Percentiles rank a stretch among this genome's conserved stretches.
Evolutionary conservation across 2,888 invertebrate genomes (phyloP).

Genomic region (Meteorus cinctellus): DNA sequence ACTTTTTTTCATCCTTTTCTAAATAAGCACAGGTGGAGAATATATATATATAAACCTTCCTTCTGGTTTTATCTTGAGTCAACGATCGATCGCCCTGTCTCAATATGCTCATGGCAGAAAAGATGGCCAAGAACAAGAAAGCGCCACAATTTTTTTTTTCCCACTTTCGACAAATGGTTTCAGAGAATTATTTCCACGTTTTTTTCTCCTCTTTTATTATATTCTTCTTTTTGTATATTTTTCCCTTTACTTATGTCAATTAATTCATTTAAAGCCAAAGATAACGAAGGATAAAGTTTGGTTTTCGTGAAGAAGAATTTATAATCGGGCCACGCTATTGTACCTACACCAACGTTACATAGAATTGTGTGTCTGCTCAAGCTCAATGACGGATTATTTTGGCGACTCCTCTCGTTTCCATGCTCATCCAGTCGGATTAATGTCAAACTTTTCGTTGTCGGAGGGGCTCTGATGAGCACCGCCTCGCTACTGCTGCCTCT

Average conservation of each 20-base stretch:
- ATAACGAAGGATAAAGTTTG: conserved; percentile 16
- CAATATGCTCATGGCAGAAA: conserved; percentile 41
- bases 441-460: conserved; percentile 55
- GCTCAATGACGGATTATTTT: conserved; percentile 15
- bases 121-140: conserved; percentile 44
- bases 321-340: neutral
- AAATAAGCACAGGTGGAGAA: neutral
- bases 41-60: conserved; percentile 43
- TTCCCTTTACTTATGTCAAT: neutral
- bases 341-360: neutral
- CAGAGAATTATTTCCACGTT: neutral
- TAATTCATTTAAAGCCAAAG: conserved; percentile 4
- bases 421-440: conserved; percentile 52
- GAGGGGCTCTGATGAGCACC: neutral
- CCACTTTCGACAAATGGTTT: conserved; percentile 13
- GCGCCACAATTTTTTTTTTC: conserved; percentile 49
- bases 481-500: conserved; percentile 2
- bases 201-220: neutral
- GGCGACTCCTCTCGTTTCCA: conserved; percentile 38
- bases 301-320: neutral
- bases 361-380: conserved; percentile 10
- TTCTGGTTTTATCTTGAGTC: conserved; percentile 42
- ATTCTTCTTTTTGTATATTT: neutral
- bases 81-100: conserved; percentile 50
- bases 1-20: neutral